These are phyloP conservation scores for Ligdia adustata DNA, from an alignment of 2,888 invertebrate genomes.

Conservation along the genomic window DNA sequence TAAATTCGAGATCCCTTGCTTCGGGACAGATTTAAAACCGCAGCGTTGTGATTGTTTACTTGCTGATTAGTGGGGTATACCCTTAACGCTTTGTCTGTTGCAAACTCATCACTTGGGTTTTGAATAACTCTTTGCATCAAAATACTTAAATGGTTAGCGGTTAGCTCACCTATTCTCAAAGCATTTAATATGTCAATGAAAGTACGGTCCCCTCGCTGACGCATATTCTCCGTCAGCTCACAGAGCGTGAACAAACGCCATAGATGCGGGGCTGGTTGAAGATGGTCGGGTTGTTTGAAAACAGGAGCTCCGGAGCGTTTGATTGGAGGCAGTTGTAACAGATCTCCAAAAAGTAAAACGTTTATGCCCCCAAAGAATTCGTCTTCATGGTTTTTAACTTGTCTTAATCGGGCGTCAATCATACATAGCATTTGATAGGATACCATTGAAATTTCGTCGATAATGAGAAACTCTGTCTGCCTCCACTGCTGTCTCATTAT, in stretches of 20 bases:
- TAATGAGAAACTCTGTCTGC: neutral
- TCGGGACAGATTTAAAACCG: neutral
- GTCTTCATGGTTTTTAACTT: neutral
- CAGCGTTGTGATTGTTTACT: neutral
- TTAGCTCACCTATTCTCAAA: neutral
- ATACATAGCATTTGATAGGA: neutral
- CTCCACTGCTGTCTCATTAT: neutral
- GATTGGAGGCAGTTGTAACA: neutral
- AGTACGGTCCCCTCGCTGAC: neutral
- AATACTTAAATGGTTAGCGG: neutral
- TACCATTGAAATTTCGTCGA: conserved; percentile 2
- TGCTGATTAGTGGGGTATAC: neutral
- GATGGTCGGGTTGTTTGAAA: neutral
- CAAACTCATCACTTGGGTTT: neutral
- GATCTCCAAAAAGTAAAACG: conserved; percentile 1
- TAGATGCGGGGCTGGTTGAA: neutral
- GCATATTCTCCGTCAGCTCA: neutral
- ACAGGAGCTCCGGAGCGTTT: neutral
- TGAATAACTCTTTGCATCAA: neutral
- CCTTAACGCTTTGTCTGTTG: neutral
- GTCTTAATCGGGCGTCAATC: neutral
- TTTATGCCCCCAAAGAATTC: neutral
- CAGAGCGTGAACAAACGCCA: neutral
- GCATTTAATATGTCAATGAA: neutral
- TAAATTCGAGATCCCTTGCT: neutral